Base-by-base conservation (phyloP, 2,113 vertebrate species). In the Helogale parvula region DNA sequence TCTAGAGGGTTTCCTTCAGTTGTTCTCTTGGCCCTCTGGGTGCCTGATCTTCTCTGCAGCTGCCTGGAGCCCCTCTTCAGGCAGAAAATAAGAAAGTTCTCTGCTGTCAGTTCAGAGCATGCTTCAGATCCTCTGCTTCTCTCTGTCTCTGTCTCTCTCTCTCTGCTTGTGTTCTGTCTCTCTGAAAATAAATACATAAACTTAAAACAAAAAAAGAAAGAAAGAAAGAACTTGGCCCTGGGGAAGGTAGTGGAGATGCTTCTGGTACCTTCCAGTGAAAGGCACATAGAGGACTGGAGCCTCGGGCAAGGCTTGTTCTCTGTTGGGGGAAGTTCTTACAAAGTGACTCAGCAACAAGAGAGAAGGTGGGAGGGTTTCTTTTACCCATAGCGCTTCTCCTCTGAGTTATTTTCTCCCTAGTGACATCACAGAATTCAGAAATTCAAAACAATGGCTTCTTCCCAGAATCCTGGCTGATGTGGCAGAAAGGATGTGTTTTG, bases 331-430 rank as follows among this genome's bases (percentile, higher is more conserved):
- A 5, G 35, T 74, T 85, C 65, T 90, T 1, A 31, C 65, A 41
- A 10, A 7, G 35, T 90, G 88, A 93, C 74, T 93, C 68, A 87
- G 45, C 63, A 76, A 14, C 25, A 9, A 31, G 35, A 91, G 45
- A 72, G 81, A 54, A 63, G 41, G 84, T n/a, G 71, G 23, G 83
- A 89, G 69, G 69, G 35, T 81, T 94, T 87, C 84, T 76, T 93
- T 94, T 72, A 65, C 69, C 57, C 57, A 25, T 0, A 76, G 41
- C 69, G 23, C 14, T 76, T 97, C 82, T 90, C 72, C 47, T 12
- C 47, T 12, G 83, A 83, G 96, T 81, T 79, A 91, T 85, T 97
- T 95, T 83, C 82, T 94, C 50, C 93, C 7, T 13, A 60, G 41
- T 81, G 92, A 91, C 33, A n/a, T 93, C 88, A 85, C 52, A 38